Base-by-base conservation (phyloP, 1,140 invertebrate genomes). In the Epicauta chinensis region DNA sequence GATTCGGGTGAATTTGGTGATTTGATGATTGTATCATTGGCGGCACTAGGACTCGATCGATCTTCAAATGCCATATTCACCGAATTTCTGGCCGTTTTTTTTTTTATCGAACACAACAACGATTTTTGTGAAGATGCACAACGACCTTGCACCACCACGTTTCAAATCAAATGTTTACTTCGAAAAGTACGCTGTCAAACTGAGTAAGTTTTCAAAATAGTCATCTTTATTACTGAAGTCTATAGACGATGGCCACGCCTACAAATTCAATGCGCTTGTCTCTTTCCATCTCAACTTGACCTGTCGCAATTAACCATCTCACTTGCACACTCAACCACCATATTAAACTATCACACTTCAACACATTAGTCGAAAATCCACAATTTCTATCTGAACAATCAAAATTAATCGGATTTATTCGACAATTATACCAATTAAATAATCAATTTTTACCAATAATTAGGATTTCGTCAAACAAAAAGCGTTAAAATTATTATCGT, bases 151-250 rank as follows among this genome's bases (percentile, higher is more conserved):
- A 34, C 32, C 43, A 34, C 43, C 2, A 3, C 12, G 11, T 17
- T 55, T 53, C 43, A 56, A 59, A 60, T 61, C 62, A 60, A 68
- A 62, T 67, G 63, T 61, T 68, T 63, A 66, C 67, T 65, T 62
- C 59, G 60, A 62, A 66, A 69, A 67, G 65, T 66, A 61, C 63
- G 60, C 66, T 71, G 69, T 71, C 69, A 71, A 65, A 71, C 67
- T 71, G 69, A 71, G 69, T 71, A 62, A 71, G 69, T 65, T 69
- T 71, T 71, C 69, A 71, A 68, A 71, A 71, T 71, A 71, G 66
- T 71, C 66, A 71, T 71, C 69, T 71, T 71, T 71, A 71, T 71
- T 69, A 71, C 67, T 51, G 51, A 56, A 56, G 60, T 56, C 59
- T 56, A 34, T 34, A 43, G 37, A 14, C 37, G 39, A 29, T 46